phyloP scores from a whole-genome alignment of 2,113 vertebrate genomes.

The Callipepla squamata region DNA sequence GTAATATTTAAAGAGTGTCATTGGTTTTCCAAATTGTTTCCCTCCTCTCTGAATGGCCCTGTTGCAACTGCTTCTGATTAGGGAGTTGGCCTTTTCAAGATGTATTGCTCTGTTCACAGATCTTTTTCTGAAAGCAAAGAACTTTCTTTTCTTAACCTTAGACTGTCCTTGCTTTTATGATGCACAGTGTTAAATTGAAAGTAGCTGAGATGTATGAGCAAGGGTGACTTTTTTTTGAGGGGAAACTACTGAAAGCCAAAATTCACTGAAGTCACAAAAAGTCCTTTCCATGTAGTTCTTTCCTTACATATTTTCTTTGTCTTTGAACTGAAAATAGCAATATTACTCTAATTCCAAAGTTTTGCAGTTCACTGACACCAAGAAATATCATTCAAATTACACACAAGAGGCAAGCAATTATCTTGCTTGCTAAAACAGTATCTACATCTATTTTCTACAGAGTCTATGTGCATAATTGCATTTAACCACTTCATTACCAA shows the following conservation, averaged over 20 bases:
- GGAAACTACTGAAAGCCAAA: conserved; percentile 16
- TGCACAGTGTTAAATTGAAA: conserved; percentile 23
- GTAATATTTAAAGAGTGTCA: neutral
- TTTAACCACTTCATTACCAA: conserved; percentile 11
- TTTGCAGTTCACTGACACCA: conserved; percentile 8
- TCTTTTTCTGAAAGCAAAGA: neutral
- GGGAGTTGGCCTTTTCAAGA: neutral
- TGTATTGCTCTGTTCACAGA: neutral
- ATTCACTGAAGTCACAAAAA: conserved; percentile 15
- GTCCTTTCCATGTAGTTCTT: neutral
- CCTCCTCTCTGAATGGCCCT: neutral
- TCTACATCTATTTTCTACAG: neutral
- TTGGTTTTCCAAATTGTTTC: neutral
- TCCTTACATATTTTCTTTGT: conserved; percentile 23
- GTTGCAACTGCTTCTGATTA: neutral
- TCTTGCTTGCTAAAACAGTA: neutral
- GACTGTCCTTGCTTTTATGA: conserved; percentile 43
- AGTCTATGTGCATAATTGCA: neutral
- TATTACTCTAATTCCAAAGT: neutral
- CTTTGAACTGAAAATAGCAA: conserved; percentile 24
- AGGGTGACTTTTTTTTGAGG: conserved; percentile 5
- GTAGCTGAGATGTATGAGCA: neutral
- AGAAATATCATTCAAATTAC: conserved; percentile 15
- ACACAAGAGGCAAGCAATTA: neutral
- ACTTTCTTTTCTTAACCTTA: conserved; percentile 37